Base-by-base conservation (phyloP, 2,888 invertebrate genomes). In the Microctonus brassicae region DNA sequence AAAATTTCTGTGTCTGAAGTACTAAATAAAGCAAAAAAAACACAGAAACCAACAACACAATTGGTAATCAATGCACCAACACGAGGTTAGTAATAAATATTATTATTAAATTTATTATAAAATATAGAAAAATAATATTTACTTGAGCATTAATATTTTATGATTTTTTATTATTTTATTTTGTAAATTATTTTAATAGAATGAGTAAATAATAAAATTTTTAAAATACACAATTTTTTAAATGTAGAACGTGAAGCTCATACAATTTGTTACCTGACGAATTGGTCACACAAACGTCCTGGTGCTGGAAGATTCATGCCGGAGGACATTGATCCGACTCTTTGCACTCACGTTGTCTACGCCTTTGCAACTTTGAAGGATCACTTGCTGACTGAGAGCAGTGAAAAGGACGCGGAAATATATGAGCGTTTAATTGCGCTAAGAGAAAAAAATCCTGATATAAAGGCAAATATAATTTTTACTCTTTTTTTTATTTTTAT, bases 301-400 rank as follows among this genome's bases (percentile, higher is more conserved):
- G 95, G 96, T 68, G 91, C 92, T 3, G 97, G 97, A 11, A 94
- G 94, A 84, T 98, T 97, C 88, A 92, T 91, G 73, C 97, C 98
- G 0, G 96, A 96, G 79, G 94, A 97, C 85, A 93, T 98, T 52
- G 95, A 97, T 83, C 91, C 97, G 0, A 91, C 90, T 13, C 92
- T 98, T 0, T 99, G 98, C 88, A 98, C 98, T 0, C 98, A 98
- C 88, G 90, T 99, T 42, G 94, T 99, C 72, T 98, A 96, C 85
- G 97, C 98, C 1, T 99, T 98, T 86, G 98, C 96, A 0, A 95
- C 96, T 0, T 90, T 97, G 33, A 95, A 95, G 84, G 95, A 96
- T 76, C 93, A 95, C 88, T 93, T 94, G 82, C 89, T 97, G 1
- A 89, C 94, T 1, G 95, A 96, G 85, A 93, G 92, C 4, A 93